Base-by-base conservation (phyloP, 2,797 vertebrate species). In the Sternarchorhynchus goeldii region DNA sequence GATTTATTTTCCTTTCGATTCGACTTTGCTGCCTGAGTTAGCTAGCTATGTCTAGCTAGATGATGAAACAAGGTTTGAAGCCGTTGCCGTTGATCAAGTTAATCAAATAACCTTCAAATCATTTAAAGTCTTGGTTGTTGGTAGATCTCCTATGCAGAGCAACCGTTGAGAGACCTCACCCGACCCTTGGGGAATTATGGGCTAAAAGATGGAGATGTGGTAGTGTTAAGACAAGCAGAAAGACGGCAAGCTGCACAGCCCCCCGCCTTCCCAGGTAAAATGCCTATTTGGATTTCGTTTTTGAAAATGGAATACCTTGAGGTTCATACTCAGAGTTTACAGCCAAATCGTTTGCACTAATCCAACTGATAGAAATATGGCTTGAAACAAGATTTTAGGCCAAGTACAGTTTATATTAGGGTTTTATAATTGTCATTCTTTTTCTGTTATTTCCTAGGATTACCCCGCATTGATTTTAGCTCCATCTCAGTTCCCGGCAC, bases 391-490 rank as follows among this genome's bases (percentile, higher is more conserved):
- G 6, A 1, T 14, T 69, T 56, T 17, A 32, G 17, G 10, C 20
- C 66, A 29, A 14, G 14, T 5, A 29, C 17, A 3, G 29, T 21
- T 68, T 16, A 12, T 21, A 45, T 45, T 16, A 16, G 21, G 4
- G n/a, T 25, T 25, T 31, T 68, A 3, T 29, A 5, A 18, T 12
- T 6, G 6, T 6, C 14, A 5, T 25, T 58, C 18, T 58, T 39
- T 36, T 58, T 72, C 58, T 57, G n/a, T 50, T 78, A 17, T 57
- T 77, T 57, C 29, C 73, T 59, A 96, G 97, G 95, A 80, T 90
- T 99, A 83, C 97, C 97, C 25, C 94, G 92, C 82, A 99, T 99
- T 78, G 98, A 99, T 88, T 99, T 99, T 88, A 95, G 98, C 83
- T 97, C 96, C 84, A 99, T 99, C 68, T 91, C 96, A 0, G 96